Conservation (phyloP, 2,888 invertebrate species). For the Hypselothyrea guttata region DNA sequence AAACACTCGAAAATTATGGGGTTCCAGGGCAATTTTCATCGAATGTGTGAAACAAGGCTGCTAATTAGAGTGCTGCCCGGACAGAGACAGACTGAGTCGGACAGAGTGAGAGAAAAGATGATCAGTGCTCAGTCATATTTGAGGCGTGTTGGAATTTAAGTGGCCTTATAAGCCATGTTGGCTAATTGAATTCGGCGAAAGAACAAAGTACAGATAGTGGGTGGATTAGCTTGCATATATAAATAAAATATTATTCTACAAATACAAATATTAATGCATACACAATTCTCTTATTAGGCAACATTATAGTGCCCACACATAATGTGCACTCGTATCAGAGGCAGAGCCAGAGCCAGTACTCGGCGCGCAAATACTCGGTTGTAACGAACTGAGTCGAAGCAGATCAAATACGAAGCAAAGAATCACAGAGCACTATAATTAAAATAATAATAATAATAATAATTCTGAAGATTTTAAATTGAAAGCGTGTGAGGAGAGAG, state of each 20-base stretch:
- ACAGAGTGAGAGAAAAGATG: conserved; percentile 13
- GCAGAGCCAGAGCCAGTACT: conserved; percentile 82
- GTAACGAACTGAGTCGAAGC: conserved; percentile 71
- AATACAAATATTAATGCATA: conserved; percentile 56
- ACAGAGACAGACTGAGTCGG: not conserved
- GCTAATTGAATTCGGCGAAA: conserved; percentile 65
- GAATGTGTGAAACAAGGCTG: conserved; percentile 70
- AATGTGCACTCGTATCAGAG: conserved; percentile 82
- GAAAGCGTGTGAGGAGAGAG: not conserved
- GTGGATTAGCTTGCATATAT: conserved; percentile 32
- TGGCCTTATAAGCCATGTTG: conserved; percentile 46
- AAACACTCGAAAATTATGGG: conserved; percentile 63
- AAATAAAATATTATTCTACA: conserved; percentile 13
- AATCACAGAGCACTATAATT: conserved; percentile 27
- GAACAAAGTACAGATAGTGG: conserved; percentile 50
- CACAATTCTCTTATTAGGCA: conserved; percentile 76
- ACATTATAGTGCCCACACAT: conserved; percentile 80
- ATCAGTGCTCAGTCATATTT: conserved; percentile 30
- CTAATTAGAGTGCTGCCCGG: conserved; percentile 56
- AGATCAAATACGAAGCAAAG: conserved; percentile 15
- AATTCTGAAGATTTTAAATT: conserved; percentile 34
- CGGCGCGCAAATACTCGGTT: conserved; percentile 82
- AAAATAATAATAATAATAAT: conserved; percentile 40
- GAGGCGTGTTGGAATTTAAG: conserved; percentile 57
- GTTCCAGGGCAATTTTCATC: conserved; percentile 56